Percentiles rank a stretch among this genome's conserved stretches.
Conservation (phyloP, 1,140 invertebrate genomes). For the Elymnias hypermnestra region DNA sequence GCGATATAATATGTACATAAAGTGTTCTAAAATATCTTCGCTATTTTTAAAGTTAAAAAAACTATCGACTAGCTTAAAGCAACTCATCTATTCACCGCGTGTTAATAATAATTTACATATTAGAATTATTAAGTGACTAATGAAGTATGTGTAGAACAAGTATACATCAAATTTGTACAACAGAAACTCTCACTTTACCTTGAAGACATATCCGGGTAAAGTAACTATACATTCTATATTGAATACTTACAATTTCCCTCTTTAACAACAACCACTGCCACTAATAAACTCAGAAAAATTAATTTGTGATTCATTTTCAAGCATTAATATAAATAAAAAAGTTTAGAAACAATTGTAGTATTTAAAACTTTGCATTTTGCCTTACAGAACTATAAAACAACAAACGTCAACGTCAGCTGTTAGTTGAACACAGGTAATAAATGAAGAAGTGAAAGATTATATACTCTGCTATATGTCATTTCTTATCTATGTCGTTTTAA, state of each 20-base stretch:
- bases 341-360: background rate
- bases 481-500: constrained; percentile 1
- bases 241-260: constrained; percentile 55
- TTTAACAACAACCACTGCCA: constrained; percentile 29
- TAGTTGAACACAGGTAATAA: background rate
- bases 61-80: too few species aligned
- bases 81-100: too few species aligned
- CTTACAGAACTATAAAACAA: constrained; percentile 7
- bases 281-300: constrained; percentile 29
- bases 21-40: too few species aligned
- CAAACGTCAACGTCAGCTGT: constrained; percentile 1
- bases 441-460: background rate
- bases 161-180: background rate
- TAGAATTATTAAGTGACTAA: too few species aligned
- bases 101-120: too few species aligned
- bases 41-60: too few species aligned
- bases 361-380: constrained; percentile 35
- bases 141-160: too few species aligned
- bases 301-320: constrained; percentile 35
- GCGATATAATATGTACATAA: too few species aligned
- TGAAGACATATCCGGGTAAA: constrained; percentile 52
- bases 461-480: background rate
- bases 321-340: constrained; percentile 13
- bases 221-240: constrained; percentile 22
- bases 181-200: constrained; percentile 64